Conservation (phyloP, 2,888 invertebrate genomes). For the Cheilosia soror region DNA sequence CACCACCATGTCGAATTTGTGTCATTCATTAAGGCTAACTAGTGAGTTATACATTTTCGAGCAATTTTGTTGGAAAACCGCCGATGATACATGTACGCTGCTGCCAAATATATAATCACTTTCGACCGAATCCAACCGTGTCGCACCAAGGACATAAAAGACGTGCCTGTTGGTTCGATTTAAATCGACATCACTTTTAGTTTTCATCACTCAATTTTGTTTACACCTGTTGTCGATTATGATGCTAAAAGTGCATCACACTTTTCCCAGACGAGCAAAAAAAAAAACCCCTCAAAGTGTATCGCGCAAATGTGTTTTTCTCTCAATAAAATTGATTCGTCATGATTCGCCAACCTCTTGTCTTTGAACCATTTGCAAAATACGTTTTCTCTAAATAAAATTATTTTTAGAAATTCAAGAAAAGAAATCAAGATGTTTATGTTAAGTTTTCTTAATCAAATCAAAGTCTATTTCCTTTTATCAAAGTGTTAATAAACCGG, state of each 20-base stretch:
- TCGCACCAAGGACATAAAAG: background rate
- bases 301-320: too few relatives aligned
- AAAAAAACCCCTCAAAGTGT: too few relatives aligned
- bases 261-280: background rate
- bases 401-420: background rate
- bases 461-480: slow-evolving; percentile 37
- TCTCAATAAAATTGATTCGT: background rate
- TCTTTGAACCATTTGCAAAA: background rate
- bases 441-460: background rate
- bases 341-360: background rate
- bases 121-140: too few relatives aligned
- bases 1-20: too few relatives aligned
- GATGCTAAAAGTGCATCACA: background rate
- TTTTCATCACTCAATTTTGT: slow-evolving; percentile 29
- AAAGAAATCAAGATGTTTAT: background rate
- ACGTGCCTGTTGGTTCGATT: slow-evolving; percentile 18
- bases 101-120: too few relatives aligned
- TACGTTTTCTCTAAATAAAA: background rate
- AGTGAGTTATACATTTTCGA: too few relatives aligned
- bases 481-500: slow-evolving; percentile 30
- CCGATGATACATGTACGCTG: too few relatives aligned
- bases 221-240: slow-evolving; percentile 17
- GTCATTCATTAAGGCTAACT: too few relatives aligned
- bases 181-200: slow-evolving; percentile 41
- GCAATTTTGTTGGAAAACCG: too few relatives aligned